Percentiles rank a stretch among this genome's conserved stretches.
Conservation (phyloP, 2,113 vertebrate genomes). For the Rhadina sibilatrix region DNA sequence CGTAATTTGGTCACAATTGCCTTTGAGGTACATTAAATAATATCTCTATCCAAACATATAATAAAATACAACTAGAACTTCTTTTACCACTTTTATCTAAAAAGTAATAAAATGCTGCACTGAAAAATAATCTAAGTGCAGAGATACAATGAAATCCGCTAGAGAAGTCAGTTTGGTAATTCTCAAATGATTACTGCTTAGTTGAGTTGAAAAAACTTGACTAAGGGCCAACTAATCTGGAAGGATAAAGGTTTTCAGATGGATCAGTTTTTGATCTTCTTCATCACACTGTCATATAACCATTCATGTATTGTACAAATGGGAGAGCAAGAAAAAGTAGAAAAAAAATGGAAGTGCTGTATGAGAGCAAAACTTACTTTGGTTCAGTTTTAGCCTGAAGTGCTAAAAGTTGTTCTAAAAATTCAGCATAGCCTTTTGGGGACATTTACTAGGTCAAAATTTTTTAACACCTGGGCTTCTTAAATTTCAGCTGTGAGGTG, state of each 20-base stretch:
- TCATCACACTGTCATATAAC: background rate
- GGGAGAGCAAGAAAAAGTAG: background rate
- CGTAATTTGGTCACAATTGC: background rate
- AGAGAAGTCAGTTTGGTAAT: background rate
- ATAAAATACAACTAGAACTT: background rate
- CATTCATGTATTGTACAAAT: background rate
- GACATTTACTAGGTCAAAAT: background rate
- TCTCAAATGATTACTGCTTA: background rate
- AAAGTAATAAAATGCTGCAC: background rate
- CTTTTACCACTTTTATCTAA: background rate
- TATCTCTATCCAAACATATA: background rate
- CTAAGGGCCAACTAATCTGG: background rate
- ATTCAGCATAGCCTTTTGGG: background rate
- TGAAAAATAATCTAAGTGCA: background rate
- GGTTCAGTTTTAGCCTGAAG: background rate
- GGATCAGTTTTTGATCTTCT: background rate
- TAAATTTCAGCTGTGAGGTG: background rate
- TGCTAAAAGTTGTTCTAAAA: background rate
- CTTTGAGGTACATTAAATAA: background rate
- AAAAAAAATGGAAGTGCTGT: background rate
- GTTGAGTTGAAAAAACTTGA: background rate
- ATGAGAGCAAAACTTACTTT: background rate
- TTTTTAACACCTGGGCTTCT: background rate
- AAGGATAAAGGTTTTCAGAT: background rate
- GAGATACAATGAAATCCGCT: background rate